Percentiles rank a stretch among this genome's conserved stretches.
These are phyloP conservation scores for Cydia fagiglandana DNA, from an alignment of 1,140 invertebrate genomes.

Conservation along the genomic window DNA sequence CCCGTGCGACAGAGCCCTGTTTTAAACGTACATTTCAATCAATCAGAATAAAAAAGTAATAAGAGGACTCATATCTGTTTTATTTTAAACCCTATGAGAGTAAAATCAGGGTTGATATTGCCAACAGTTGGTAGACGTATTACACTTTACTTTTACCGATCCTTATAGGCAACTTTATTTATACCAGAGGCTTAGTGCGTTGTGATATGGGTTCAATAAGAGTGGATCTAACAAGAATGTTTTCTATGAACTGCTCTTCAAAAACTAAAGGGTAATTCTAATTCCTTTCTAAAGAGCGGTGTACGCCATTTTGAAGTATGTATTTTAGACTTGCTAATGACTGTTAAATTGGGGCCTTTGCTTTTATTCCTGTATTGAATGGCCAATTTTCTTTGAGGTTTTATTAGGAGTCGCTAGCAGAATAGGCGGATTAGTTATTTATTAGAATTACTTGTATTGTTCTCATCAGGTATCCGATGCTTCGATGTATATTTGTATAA, in stretches of 20 bases:
- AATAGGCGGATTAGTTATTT: neutral
- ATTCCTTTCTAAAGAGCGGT: neutral
- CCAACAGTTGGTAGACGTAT: neutral
- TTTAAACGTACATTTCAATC: slow-evolving; percentile 1
- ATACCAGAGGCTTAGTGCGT: neutral
- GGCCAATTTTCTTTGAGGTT: neutral
- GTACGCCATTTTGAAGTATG: neutral
- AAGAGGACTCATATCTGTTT: neutral
- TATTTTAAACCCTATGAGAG: neutral
- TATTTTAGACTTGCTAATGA: neutral
- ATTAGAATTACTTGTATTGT: neutral
- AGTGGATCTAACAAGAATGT: neutral
- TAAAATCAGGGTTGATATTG: neutral
- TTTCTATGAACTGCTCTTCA: neutral
- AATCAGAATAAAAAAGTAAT: neutral
- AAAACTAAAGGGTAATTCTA: neutral
- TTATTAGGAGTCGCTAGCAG: neutral
- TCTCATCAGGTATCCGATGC: too few relatives aligned
- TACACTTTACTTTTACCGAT: neutral
- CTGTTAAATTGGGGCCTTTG: neutral
- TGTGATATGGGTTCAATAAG: neutral
- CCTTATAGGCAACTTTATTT: neutral
- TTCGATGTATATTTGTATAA: too few relatives aligned
- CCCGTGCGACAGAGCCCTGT: neutral
- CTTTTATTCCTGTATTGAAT: neutral